phyloP scores from a whole-genome alignment of 2,888 invertebrate genomes.

The Cheilosia variabilis region DNA sequence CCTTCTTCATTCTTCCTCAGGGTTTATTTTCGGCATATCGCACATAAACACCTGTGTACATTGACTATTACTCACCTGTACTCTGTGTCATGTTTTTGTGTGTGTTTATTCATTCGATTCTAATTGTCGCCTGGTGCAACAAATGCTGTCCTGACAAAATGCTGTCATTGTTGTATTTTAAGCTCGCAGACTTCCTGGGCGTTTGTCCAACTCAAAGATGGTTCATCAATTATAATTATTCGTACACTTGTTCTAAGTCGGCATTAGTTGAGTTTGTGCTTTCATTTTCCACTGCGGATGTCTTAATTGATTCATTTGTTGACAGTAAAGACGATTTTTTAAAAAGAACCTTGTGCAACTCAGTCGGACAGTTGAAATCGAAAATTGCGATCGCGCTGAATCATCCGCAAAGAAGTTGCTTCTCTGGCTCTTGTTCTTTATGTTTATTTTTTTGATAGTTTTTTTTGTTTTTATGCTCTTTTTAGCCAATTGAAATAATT shows the following conservation, averaged over 20 bases:
- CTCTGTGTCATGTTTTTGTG: conserved; percentile 5
- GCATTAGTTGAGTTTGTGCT: not conserved
- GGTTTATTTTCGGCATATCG: conserved; percentile 30
- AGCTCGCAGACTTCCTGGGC: conserved; percentile 23
- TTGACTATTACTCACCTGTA: conserved; percentile 44
- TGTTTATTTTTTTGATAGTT: not conserved
- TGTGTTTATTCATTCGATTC: conserved; percentile 5
- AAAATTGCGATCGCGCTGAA: conserved; percentile 41
- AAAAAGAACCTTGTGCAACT: conserved; percentile 5
- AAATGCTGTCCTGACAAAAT: conserved; percentile 8
- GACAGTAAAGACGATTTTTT: conserved; percentile 8
- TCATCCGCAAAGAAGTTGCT: conserved; percentile 19
- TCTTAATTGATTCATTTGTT: conserved; percentile 43
- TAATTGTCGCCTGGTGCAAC: conserved; percentile 17
- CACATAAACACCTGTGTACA: conserved; percentile 50
- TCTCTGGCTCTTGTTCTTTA: not conserved
- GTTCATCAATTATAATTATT: conserved; percentile 35
- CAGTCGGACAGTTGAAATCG: conserved; percentile 1
- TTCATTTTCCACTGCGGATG: not conserved
- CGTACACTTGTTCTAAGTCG: not conserved
- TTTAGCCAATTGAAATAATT: conserved; percentile 2
- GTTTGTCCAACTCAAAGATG: conserved; percentile 21
- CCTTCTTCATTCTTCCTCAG: not conserved
- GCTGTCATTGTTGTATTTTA: conserved; percentile 46
- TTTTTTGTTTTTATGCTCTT: not conserved